Conservation (phyloP, 2,888 invertebrate species). For the Dascillus cervinus region DNA sequence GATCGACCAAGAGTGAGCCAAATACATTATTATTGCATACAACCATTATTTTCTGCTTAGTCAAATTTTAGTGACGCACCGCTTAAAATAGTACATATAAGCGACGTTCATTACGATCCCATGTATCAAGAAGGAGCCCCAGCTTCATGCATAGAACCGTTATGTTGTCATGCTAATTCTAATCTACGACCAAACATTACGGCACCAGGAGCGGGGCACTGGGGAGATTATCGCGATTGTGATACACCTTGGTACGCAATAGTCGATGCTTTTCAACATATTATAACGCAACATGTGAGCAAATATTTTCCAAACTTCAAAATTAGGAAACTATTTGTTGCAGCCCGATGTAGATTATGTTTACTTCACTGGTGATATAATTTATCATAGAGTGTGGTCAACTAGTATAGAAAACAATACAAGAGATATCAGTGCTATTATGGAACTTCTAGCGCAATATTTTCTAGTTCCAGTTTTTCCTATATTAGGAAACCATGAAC, state of each 20-base stretch:
- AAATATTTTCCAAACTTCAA: no score
- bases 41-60: background rate
- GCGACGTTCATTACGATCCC: slow-evolving; percentile 71
- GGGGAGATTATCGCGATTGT: slow-evolving; percentile 73
- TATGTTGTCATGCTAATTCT: slow-evolving; percentile 61
- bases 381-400: slow-evolving; percentile 84
- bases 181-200: slow-evolving; percentile 44
- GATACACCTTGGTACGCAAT: slow-evolving; percentile 65
- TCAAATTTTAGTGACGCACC: slow-evolving; percentile 1
- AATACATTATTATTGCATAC: no score
- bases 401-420: slow-evolving; percentile 61
- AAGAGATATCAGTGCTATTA: slow-evolving; percentile 48
- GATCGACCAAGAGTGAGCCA: background rate
- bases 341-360: slow-evolving; percentile 52
- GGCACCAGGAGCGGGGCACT: slow-evolving; percentile 52
- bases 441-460: slow-evolving; percentile 33
- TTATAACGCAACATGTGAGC: slow-evolving; percentile 11
- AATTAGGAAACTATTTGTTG: no score
- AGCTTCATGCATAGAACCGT: slow-evolving; percentile 62
- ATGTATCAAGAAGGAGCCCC: slow-evolving; percentile 57
- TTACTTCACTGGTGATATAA: slow-evolving; percentile 80
- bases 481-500: slow-evolving; percentile 62
- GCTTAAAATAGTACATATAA: slow-evolving; percentile 46
- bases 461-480: slow-evolving; percentile 52
- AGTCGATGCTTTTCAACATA: slow-evolving; percentile 45